Conservation (phyloP, 2,113 vertebrate species). For the Romanogobio albipinnatus region DNA sequence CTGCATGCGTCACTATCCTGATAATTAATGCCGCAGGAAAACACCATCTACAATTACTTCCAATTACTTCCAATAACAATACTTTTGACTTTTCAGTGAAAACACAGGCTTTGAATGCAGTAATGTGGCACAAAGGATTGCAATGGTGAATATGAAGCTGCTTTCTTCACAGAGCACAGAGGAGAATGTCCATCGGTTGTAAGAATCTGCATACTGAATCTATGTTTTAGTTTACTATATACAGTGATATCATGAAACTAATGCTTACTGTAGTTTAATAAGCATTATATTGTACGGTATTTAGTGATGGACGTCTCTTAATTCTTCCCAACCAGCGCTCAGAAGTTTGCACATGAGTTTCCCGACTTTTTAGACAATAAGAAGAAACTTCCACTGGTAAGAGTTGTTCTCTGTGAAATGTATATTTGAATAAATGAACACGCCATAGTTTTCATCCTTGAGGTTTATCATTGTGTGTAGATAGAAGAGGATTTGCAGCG, state of each 20-base stretch:
- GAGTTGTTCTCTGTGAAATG: conserved; percentile 36
- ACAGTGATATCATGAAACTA: background rate
- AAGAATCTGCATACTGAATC: conserved; percentile 60
- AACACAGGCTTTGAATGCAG: conserved; percentile 71
- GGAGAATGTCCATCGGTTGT: conserved; percentile 71
- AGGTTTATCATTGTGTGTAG: conserved; percentile 56
- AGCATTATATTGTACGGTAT: background rate
- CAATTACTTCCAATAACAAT: conserved; percentile 34
- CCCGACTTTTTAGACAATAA: conserved; percentile 61
- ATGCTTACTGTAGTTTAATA: background rate
- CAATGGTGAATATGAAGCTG: conserved; percentile 73
- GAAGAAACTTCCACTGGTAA: conserved; percentile 80
- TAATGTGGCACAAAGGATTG: conserved; percentile 74
- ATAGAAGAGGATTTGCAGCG: conserved; percentile 67
- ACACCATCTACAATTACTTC: background rate
- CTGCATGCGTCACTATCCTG: background rate
- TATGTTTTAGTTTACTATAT: background rate
- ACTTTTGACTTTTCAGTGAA: conserved; percentile 70
- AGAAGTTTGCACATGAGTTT: conserved; percentile 57
- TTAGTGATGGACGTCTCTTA: background rate
- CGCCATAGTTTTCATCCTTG: conserved; percentile 2
- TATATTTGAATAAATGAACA: background rate
- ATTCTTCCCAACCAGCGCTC: conserved; percentile 48
- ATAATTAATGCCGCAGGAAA: background rate
- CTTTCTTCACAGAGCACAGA: conserved; percentile 73